Evolutionary conservation across 2,797 vertebrate species (phyloP).

Genomic region (Cyclopterus lumpus): DNA sequence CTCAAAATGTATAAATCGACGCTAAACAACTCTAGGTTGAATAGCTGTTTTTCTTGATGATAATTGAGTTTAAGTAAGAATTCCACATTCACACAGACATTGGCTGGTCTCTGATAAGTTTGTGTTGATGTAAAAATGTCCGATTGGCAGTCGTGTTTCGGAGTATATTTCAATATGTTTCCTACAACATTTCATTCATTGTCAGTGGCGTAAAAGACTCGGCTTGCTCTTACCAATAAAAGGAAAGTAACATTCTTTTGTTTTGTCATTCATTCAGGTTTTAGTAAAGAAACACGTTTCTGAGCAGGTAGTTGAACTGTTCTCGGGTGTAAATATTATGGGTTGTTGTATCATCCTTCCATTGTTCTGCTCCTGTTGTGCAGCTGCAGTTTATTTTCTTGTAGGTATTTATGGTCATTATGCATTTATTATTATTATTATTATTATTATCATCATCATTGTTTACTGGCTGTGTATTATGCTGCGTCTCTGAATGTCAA

Average conservation of each 20-base stretch:
- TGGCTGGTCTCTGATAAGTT: constrained; percentile 15
- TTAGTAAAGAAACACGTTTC: not conserved
- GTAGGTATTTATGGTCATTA: not conserved
- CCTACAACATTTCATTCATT: constrained; percentile 35
- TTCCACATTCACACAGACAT: constrained; percentile 6
- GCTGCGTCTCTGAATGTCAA: not conserved
- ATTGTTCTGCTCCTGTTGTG: not conserved
- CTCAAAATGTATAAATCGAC: not conserved
- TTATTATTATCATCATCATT: not conserved
- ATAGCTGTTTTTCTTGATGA: constrained; percentile 6
- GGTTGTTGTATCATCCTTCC: not conserved
- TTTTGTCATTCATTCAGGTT: not conserved
- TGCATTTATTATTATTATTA: not conserved
- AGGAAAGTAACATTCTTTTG: constrained; percentile 21
- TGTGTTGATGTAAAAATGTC: constrained; percentile 45
- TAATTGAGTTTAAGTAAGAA: not conserved
- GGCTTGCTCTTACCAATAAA: constrained; percentile 60
- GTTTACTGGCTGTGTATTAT: not conserved
- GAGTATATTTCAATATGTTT: constrained; percentile 31
- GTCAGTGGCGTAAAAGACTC: constrained; percentile 29
- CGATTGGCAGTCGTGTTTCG: constrained; percentile 10
- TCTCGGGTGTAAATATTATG: not conserved
- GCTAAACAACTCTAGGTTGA: not conserved
- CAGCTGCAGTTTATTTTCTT: not conserved
- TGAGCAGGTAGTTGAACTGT: not conserved